Percentiles rank a stretch among this genome's conserved stretches.
Conservation (phyloP, 2,113 vertebrate genomes). For the Sclerurus mexicanus region DNA sequence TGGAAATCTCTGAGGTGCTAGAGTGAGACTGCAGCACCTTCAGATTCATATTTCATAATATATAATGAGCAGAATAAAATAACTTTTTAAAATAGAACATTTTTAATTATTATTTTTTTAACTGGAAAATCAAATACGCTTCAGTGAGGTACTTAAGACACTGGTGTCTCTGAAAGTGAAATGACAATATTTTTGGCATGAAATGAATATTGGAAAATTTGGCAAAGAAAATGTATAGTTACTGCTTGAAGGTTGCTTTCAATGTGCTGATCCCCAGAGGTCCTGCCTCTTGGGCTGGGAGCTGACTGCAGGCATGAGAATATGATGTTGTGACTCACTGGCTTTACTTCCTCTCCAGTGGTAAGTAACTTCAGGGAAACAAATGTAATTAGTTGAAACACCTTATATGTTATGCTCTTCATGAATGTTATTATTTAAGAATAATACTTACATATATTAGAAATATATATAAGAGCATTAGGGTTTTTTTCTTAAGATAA, state of each 20-base stretch:
- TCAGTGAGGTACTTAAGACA: neutral
- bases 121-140: neutral
- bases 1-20: neutral
- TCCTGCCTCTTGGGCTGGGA: neutral
- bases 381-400: neutral
- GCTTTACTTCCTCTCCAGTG: neutral
- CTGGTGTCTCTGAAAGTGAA: neutral
- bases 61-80: neutral
- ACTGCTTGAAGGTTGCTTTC: neutral
- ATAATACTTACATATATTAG: neutral
- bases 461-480: neutral
- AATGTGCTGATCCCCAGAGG: neutral
- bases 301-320: neutral
- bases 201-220: neutral
- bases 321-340: neutral
- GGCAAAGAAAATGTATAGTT: neutral
- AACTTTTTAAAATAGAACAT: neutral
- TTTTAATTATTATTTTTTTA: neutral
- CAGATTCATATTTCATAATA: neutral
- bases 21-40: neutral
- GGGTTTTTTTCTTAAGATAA: neutral
- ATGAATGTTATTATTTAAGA: neutral
- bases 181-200: neutral
- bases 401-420: neutral
- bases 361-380: neutral